These are phyloP conservation scores for Leptopilina myrica DNA, from an alignment of 2,888 invertebrate species.

Conservation along the genomic window DNA sequence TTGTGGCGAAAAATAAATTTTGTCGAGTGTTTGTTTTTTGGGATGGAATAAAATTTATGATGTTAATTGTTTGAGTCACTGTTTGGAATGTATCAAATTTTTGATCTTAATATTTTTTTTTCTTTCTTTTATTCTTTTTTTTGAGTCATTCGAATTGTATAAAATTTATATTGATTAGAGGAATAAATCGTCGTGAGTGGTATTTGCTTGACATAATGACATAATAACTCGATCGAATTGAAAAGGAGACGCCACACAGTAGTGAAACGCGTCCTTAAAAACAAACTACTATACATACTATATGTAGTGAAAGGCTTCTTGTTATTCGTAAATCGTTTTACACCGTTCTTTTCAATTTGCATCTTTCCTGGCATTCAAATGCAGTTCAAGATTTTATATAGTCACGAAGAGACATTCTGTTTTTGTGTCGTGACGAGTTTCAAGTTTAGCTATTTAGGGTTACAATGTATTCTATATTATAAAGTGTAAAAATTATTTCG, in stretches of 20 bases:
- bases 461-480: background rate
- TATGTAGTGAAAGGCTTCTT: slow-evolving; percentile 35
- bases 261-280: slow-evolving; percentile 33
- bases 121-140: background rate
- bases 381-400: slow-evolving; percentile 33
- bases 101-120: too few relatives aligned
- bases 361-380: slow-evolving; percentile 37
- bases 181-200: slow-evolving; percentile 30
- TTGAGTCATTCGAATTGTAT: background rate
- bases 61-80: slow-evolving; percentile 1
- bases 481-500: background rate
- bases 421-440: slow-evolving; percentile 8
- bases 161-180: slow-evolving; percentile 15
- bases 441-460: background rate
- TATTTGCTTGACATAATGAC: slow-evolving; percentile 39
- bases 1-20: background rate
- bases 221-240: slow-evolving; percentile 31
- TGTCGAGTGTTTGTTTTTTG: background rate
- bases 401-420: slow-evolving; percentile 36
- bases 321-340: slow-evolving; percentile 29
- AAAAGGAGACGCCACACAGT: slow-evolving; percentile 29
- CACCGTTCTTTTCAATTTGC: slow-evolving; percentile 39
- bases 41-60: slow-evolving; percentile 1
- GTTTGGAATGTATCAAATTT: background rate
- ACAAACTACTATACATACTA: background rate